Percentiles rank a stretch among this genome's conserved stretches.
Conservation (phyloP, 2,113 vertebrate genomes). For the Hyaena hyaena region DNA sequence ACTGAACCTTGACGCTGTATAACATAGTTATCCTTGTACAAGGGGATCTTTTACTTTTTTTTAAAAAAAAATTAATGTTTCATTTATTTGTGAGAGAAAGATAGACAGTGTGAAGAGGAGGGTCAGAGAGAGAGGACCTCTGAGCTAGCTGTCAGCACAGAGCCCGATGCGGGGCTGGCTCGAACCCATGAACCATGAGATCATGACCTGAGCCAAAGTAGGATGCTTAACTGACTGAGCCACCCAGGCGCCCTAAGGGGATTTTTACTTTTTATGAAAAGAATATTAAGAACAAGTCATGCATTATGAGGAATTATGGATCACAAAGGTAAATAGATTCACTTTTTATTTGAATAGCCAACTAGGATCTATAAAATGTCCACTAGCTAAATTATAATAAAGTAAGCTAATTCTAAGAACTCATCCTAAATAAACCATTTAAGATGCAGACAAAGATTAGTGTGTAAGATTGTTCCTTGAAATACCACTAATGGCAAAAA, state of each 20-base stretch:
- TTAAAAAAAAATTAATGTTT: no score
- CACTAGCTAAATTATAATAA: not conserved
- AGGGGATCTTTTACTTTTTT: not conserved
- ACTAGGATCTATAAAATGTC: not conserved
- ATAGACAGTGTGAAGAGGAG: no score
- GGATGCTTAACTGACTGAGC: no score
- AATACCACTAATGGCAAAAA: not conserved
- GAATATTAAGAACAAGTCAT: not conserved
- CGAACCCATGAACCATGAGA: no score
- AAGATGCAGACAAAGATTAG: not conserved
- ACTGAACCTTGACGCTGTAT: not conserved
- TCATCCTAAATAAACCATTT: not conserved
- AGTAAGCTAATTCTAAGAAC: not conserved
- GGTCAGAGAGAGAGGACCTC: no score
- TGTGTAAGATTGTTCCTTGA: not conserved
- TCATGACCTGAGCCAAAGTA: no score
- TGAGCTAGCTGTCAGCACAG: no score
- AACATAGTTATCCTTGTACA: not conserved
- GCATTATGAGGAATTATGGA: not conserved
- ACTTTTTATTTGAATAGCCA: not conserved
- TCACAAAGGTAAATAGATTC: not conserved
- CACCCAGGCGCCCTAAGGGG: no score
- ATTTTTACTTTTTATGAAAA: not conserved
- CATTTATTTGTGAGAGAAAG: no score
- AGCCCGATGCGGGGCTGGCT: no score